Percentiles rank a stretch among this genome's conserved stretches.
Evolutionary conservation across 2,888 invertebrate species (phyloP).

Genomic region (Drosophila paramelanica): DNA sequence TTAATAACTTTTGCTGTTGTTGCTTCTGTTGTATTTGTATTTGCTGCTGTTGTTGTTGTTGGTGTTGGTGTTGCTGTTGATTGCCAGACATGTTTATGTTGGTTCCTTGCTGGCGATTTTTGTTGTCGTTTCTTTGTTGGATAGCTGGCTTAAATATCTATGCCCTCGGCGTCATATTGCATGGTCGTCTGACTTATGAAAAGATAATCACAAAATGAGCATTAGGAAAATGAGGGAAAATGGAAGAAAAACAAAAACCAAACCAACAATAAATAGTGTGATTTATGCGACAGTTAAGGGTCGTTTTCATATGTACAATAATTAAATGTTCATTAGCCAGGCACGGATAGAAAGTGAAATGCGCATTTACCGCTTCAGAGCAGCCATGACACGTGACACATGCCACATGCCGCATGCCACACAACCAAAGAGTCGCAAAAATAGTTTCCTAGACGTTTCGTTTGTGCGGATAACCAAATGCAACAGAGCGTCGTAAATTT

Average conservation of each 20-base stretch:
- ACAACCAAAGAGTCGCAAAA: constrained; percentile 18
- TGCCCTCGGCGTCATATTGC: constrained; percentile 60
- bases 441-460: constrained; percentile 43
- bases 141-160: constrained; percentile 47
- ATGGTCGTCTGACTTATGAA: constrained; percentile 55
- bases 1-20: constrained; percentile 45
- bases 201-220: constrained; percentile 26
- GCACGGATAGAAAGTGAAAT: constrained; percentile 75
- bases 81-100: constrained; percentile 75
- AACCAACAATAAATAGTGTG: constrained; percentile 56
- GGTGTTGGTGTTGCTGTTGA: constrained; percentile 65
- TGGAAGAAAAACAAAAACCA: constrained; percentile 19
- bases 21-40: constrained; percentile 45
- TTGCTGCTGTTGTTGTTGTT: constrained; percentile 47
- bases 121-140: constrained; percentile 28
- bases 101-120: constrained; percentile 62
- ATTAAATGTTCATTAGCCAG: constrained; percentile 75
- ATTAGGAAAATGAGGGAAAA: not conserved
- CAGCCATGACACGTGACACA: constrained; percentile 44
- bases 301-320: constrained; percentile 47
- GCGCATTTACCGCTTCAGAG: constrained; percentile 71
- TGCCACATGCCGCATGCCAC: constrained; percentile 28
- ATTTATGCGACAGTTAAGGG: constrained; percentile 71
- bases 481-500: constrained; percentile 69
- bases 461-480: constrained; percentile 47